These are phyloP conservation scores for Eugnorisma glareosa DNA, from an alignment of 2,888 invertebrate genomes.

Conservation along the genomic window DNA sequence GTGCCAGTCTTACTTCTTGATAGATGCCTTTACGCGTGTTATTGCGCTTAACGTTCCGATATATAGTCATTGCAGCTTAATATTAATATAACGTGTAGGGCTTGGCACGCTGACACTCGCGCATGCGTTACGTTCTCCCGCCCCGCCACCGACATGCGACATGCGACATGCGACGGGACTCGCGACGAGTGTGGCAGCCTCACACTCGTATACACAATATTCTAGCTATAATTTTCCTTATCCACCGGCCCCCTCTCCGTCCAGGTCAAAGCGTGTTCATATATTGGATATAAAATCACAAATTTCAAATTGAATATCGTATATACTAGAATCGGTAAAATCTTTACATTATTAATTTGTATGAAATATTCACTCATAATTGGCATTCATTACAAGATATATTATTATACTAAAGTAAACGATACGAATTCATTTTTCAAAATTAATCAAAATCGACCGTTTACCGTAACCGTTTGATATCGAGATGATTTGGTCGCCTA, in stretches of 20 bases:
- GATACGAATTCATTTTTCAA: slow-evolving; percentile 23
- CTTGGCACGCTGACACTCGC: slow-evolving; percentile 56
- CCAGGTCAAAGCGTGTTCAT: slow-evolving; percentile 88
- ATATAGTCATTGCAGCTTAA: slow-evolving; percentile 61
- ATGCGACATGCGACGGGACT: slow-evolving; percentile 12
- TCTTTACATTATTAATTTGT: slow-evolving; percentile 68
- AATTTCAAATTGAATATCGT: slow-evolving; percentile 74
- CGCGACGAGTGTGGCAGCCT: slow-evolving; percentile 54
- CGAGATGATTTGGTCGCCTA: slow-evolving; percentile 39
- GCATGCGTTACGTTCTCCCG: slow-evolving; percentile 4
- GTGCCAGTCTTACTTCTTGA: slow-evolving; percentile 64
- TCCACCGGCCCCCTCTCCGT: slow-evolving; percentile 86
- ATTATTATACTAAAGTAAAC: slow-evolving; percentile 36
- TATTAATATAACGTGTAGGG: slow-evolving; percentile 54
- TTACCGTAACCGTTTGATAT: slow-evolving; percentile 29
- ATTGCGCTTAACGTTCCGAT: slow-evolving; percentile 70
- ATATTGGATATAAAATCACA: slow-evolving; percentile 77
- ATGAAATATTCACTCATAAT: slow-evolving; percentile 45
- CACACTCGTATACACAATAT: slow-evolving; percentile 47
- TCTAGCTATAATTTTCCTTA: slow-evolving; percentile 70
- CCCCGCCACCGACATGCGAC: background rate
- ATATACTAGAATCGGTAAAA: slow-evolving; percentile 75
- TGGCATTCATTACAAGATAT: slow-evolving; percentile 58
- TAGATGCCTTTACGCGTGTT: slow-evolving; percentile 72
- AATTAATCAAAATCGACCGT: slow-evolving; percentile 13